Evolutionary conservation across 37 sponge, comb jelly and placozoan genomes (phyloP).

Genomic region (Eunapius fragilis): DNA sequence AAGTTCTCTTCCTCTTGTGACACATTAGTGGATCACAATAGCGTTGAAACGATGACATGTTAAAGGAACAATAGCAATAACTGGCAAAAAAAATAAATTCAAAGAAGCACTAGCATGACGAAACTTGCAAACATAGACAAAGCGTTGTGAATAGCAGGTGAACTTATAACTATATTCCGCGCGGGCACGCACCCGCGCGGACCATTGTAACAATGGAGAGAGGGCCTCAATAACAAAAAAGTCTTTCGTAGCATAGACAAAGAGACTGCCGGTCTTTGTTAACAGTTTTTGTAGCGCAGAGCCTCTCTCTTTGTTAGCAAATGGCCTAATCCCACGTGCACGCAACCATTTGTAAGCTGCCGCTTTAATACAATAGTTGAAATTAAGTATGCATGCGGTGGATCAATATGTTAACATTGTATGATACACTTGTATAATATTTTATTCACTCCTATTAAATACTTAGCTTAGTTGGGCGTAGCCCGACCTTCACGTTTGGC

Average conservation of each 20-base stretch:
- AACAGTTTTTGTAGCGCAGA: not conserved
- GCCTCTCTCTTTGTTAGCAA: not conserved
- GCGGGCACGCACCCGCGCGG: not conserved
- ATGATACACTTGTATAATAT: not conserved
- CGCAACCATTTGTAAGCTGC: not conserved
- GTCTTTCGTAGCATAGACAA: not conserved
- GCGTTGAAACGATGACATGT: not conserved
- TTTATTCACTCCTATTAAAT: not conserved
- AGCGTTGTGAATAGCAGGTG: not conserved
- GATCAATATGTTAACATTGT: not conserved
- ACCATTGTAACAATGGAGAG: not conserved
- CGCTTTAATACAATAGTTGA: not conserved
- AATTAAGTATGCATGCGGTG: not conserved
- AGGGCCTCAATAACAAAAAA: not conserved
- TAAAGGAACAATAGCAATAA: not conserved
- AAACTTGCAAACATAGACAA: not conserved
- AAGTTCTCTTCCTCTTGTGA: not conserved
- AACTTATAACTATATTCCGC: not conserved
- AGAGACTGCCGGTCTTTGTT: not conserved
- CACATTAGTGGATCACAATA: not conserved
- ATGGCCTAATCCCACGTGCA: not conserved
- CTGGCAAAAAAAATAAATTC: not conserved
- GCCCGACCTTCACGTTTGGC: not conserved
- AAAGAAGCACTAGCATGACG: not conserved
- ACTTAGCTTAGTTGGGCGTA: not conserved